phyloP scores from a whole-genome alignment of 1,140 invertebrate genomes.

The Lepeophtheirus salmonis region DNA sequence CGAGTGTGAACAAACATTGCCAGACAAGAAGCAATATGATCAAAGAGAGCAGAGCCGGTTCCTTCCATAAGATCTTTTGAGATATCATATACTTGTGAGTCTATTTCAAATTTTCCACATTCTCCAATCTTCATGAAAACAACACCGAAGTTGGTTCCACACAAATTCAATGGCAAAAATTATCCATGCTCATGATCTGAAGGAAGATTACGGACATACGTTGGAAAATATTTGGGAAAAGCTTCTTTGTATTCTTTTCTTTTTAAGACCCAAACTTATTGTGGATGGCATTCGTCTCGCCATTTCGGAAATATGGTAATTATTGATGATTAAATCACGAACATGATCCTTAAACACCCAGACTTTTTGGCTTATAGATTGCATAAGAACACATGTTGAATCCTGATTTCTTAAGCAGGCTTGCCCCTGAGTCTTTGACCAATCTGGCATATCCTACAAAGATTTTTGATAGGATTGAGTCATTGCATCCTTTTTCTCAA shows the following conservation, averaged over 20 bases:
- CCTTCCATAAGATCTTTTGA: slow-evolving; percentile 84
- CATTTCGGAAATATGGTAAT: slow-evolving; percentile 56
- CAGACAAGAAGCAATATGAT: slow-evolving; percentile 94
- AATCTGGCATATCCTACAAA: background rate
- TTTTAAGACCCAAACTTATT: slow-evolving; percentile 56
- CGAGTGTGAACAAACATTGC: slow-evolving; percentile 75
- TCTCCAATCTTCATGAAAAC: slow-evolving; percentile 68
- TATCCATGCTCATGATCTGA: slow-evolving; percentile 65
- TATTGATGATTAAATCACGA: slow-evolving; percentile 54
- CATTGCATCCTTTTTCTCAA: background rate
- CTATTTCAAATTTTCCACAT: slow-evolving; percentile 51
- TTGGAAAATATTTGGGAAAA: slow-evolving; percentile 75
- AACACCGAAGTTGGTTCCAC: slow-evolving; percentile 95
- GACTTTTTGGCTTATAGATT: no score
- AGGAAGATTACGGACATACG: slow-evolving; percentile 87
- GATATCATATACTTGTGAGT: slow-evolving; percentile 88
- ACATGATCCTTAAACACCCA: slow-evolving; percentile 69
- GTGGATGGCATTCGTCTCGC: slow-evolving; percentile 52
- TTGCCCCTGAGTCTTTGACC: background rate
- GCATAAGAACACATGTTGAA: background rate
- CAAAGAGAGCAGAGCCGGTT: slow-evolving; percentile 70
- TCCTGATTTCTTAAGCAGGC: background rate
- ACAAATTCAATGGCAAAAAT: slow-evolving; percentile 88
- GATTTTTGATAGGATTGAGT: background rate
- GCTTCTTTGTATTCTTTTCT: slow-evolving; percentile 53